Base-by-base conservation (phyloP, 2,888 invertebrate genomes). In the Antitype chi region DNA sequence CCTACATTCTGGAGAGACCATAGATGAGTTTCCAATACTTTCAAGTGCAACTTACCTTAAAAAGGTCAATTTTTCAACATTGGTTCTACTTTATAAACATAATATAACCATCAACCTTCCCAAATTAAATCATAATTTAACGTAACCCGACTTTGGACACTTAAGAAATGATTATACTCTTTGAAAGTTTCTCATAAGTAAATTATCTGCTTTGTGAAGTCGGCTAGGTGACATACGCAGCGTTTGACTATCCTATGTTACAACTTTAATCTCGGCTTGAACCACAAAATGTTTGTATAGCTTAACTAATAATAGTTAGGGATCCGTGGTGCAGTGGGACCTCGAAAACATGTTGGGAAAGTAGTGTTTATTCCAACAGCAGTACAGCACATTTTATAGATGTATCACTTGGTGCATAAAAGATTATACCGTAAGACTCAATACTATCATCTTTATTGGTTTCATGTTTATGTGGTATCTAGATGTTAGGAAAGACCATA, bases 261-360 rank as follows among this genome's bases (percentile, higher is more conserved):
- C 89, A 85, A 82, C 88, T 84, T 82, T 91, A 91, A 93, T 90
- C 92, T 89, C 85, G 69, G 81, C 83, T 89, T 87, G 86, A 68
- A 85, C 89, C 88, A 87, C 88, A 90, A 88, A 90, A 89, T 90
- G 88, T 91, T 90, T 92, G 89, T 91, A 81, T 89, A 89, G 87
- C 89, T 90, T 89, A 87, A 87, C 87, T 87, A 85, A 88, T 90
- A 87, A 87, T 74, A 53, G 81, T 90, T 87, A 85, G 92, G 85
- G 91, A 82, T 87, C 90, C 70, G 25, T 77, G 9, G 7, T n/a
- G 15, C 23, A 32, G 38, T 62, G 20, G 8, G 13, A 63, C 9
- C 8, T 28, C 11, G n/a, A 23, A 28, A 38, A 57, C 2, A 49
- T 17, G 5, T n/a, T 28, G 9, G 9, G 7, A 53, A 43, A 66